A percentile compares a stretch with the other conserved stretches of the same genome.
Conservation (phyloP, 64 coral and sea anemone species). For the Hydrozoanthus tunicans region DNA sequence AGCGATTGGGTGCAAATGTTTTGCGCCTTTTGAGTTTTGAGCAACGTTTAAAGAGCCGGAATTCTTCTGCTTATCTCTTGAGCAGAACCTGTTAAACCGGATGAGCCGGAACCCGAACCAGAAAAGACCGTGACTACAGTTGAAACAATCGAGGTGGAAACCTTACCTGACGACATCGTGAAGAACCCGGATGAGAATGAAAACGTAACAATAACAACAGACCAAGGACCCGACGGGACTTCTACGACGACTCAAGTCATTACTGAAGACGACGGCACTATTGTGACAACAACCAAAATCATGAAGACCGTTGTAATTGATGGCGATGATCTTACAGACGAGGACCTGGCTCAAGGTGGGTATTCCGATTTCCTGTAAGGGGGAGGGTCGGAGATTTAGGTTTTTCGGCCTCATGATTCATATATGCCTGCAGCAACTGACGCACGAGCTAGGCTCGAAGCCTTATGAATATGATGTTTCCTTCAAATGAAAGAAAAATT, state of each 20-base stretch:
- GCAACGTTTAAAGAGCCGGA: not conserved
- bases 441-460: not conserved
- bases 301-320: slow-evolving; percentile 47
- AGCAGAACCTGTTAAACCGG: slow-evolving; percentile 42
- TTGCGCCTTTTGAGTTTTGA: not conserved
- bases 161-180: slow-evolving; percentile 18
- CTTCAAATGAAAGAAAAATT: not conserved
- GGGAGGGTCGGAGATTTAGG: not conserved
- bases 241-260: slow-evolving; percentile 12
- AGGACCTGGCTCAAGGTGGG: slow-evolving; percentile 30
- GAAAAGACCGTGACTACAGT: slow-evolving; percentile 37
- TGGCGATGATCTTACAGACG: slow-evolving; percentile 20
- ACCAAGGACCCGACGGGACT: slow-evolving; percentile 24
- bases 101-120: not conserved
- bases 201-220: slow-evolving; percentile 15
- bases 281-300: slow-evolving; percentile 1
- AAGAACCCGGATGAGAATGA: slow-evolving; percentile 42
- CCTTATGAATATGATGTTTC: not conserved
- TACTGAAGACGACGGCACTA: slow-evolving; percentile 13
- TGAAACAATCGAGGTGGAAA: slow-evolving; percentile 22
- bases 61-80: not conserved
- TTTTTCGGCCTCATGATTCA: not conserved
- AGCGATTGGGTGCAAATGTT: not conserved
- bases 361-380: not conserved
- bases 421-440: not conserved